Conservation (phyloP, 1,140 invertebrate species). For the Phortica variegata region DNA sequence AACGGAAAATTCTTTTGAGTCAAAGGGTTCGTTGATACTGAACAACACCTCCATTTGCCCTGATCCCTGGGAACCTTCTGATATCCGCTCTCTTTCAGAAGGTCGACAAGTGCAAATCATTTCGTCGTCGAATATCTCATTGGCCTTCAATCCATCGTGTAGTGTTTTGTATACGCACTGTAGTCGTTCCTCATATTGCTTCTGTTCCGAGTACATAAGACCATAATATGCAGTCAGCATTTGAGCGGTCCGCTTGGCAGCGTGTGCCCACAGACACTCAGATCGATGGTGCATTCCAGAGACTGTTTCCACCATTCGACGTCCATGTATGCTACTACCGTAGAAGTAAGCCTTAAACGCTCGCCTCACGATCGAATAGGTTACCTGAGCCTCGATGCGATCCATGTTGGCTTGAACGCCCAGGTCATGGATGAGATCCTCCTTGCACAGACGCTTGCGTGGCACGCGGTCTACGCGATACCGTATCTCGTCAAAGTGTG, state of each 20-base stretch:
- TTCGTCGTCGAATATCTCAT: conserved; percentile 3
- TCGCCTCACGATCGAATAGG: conserved; percentile 40
- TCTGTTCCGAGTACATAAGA: conserved; percentile 32
- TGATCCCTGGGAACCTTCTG: not conserved
- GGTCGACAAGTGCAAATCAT: conserved; percentile 4
- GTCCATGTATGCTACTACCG: conserved; percentile 15
- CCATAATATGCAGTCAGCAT: conserved; percentile 32
- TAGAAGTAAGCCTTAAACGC: conserved; percentile 45
- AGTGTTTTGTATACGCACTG: conserved; percentile 37
- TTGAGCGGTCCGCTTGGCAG: conserved; percentile 35
- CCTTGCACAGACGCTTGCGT: conserved; percentile 36
- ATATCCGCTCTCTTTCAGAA: not conserved
- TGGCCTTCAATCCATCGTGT: conserved; percentile 14
- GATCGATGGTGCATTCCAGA: conserved; percentile 12
- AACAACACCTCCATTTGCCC: not conserved
- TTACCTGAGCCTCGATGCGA: conserved; percentile 39
- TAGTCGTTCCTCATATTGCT: conserved; percentile 29
- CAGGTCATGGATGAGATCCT: conserved; percentile 41
- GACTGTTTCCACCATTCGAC: conserved; percentile 6
- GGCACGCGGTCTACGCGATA: conserved; percentile 33
- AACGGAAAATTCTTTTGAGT: not conserved
- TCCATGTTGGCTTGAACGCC: conserved; percentile 30
- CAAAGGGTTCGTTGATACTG: not conserved
- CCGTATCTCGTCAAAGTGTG: conserved; percentile 36
- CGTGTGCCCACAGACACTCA: conserved; percentile 43